phyloP scores from a whole-genome alignment of 1,140 invertebrate species.

The Trichogramma pretiosum region DNA sequence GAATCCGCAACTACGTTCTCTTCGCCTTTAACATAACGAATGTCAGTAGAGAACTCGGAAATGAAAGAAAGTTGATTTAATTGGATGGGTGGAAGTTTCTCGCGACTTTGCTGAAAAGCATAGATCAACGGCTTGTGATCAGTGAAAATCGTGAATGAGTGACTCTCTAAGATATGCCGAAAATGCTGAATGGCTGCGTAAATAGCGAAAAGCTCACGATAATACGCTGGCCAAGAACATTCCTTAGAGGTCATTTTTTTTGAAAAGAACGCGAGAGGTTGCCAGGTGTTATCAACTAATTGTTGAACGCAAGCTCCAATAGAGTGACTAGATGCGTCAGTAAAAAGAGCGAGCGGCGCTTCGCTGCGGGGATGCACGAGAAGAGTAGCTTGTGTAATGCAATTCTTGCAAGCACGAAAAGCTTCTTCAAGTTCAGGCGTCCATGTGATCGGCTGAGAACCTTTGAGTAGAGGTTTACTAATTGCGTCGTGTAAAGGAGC shows the following conservation, averaged over 20 bases:
- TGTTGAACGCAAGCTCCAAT: conserved; percentile 12
- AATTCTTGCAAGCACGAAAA: conserved; percentile 19
- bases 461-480: conserved; percentile 12
- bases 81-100: conserved; percentile 29
- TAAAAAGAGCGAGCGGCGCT: background rate
- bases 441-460: conserved; percentile 21
- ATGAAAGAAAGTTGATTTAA: conserved; percentile 29
- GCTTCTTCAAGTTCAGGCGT: conserved; percentile 14
- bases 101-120: conserved; percentile 25
- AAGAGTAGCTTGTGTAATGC: conserved; percentile 23
- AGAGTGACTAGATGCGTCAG: background rate
- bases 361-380: conserved; percentile 18
- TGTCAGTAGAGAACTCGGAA: conserved; percentile 33
- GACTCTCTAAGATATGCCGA: conserved; percentile 27
- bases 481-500: background rate
- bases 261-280: conserved; percentile 39
- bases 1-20: conserved; percentile 26
- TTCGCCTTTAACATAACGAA: conserved; percentile 23
- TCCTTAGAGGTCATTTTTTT: conserved; percentile 28
- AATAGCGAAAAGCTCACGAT: conserved; percentile 37
- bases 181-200: conserved; percentile 31
- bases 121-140: conserved; percentile 12
- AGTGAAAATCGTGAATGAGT: conserved; percentile 21
- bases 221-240: conserved; percentile 28
- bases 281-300: conserved; percentile 14